Percentiles rank a stretch among this genome's conserved stretches.
Conservation (phyloP, 2,797 vertebrate species). For the Crenichthys baileyi region DNA sequence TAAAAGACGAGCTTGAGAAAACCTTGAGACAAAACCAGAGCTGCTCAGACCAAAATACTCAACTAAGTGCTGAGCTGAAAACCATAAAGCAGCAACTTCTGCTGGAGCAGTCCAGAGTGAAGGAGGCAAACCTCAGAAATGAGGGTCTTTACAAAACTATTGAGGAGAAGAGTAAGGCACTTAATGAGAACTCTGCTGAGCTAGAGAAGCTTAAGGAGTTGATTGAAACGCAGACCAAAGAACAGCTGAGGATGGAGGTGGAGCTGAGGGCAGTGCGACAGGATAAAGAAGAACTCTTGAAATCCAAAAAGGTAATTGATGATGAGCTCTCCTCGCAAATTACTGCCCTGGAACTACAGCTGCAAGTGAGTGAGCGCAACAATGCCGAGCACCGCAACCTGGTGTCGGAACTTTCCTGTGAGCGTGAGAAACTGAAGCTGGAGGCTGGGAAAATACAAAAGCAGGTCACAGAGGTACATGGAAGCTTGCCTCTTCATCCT, state of each 20-base stretch:
- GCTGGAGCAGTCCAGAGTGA: slow-evolving; percentile 86
- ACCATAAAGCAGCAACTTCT: slow-evolving; percentile 84
- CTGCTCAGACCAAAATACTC: slow-evolving; percentile 76
- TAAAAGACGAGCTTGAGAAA: slow-evolving; percentile 86
- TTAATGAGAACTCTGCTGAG: slow-evolving; percentile 86
- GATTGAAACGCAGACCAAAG: slow-evolving; percentile 89
- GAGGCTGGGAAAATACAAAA: slow-evolving; percentile 96
- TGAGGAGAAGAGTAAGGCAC: slow-evolving; percentile 87
- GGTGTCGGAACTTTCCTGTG: slow-evolving; percentile 92
- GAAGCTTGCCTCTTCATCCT: slow-evolving; percentile 53
- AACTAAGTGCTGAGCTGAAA: slow-evolving; percentile 84
- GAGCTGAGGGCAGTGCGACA: slow-evolving; percentile 83
- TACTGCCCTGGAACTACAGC: slow-evolving; percentile 86
- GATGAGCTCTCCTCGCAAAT: slow-evolving; percentile 85
- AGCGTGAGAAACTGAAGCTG: slow-evolving; percentile 95
- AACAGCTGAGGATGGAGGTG: slow-evolving; percentile 88
- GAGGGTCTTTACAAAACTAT: slow-evolving; percentile 86
- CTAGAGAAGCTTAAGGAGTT: slow-evolving; percentile 86
- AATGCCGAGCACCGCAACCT: slow-evolving; percentile 89
- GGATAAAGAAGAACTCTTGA: slow-evolving; percentile 85
- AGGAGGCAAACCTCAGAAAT: slow-evolving; percentile 85
- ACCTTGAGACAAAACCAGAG: slow-evolving; percentile 86
- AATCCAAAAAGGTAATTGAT: slow-evolving; percentile 80
- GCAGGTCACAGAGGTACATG: slow-evolving; percentile 94
- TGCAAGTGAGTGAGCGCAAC: slow-evolving; percentile 87